Base-by-base conservation (phyloP, 2,888 invertebrate genomes). In the Melanophora roralis region DNA sequence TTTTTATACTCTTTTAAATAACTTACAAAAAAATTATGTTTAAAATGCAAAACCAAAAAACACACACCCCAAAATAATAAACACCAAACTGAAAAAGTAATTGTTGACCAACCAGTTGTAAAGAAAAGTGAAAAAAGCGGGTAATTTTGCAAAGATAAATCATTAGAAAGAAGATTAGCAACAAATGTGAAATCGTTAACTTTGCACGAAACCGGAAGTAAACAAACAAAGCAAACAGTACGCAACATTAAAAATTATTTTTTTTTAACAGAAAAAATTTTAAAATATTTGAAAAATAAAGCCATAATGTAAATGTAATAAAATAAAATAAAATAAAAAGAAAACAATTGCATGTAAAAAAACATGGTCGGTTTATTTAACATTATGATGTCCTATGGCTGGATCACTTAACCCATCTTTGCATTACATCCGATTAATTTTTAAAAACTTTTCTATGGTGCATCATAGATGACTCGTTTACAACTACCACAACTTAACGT, bases 121-220 rank as follows among this genome's bases (percentile, higher is more conserved):
- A 74, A 74, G 69, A 78, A 78, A 78, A 74, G 73, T 78, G 62
- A 78, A 69, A 74, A 53, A 69, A 59, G 19, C 11, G 19, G 16
- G 60, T 14, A 51, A 6, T 38, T 62, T 43, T 8, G 49, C 43
- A 62, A 47, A 60, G 57, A 77, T 43, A 57, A 36, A 23, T 51
- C 64, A 38, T 64, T 45, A 40, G 6, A 27, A 27, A 59, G 57
- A 57, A 59, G 65, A 59, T 65, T 34, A 67, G 27, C 27, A 27
- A 6, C 27, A 60, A n/a, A 43, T 43, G 1, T 16, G 38, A 55
- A 36, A 57, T 12, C n/a, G 47, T 59, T 47, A 64, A 64, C 8
- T 60, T 57, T 34, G 69, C 62, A 62, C 14, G 47, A 71, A 72
- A 78, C 60, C 77, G 77, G 77, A 78, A 72, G 67, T 45, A 14